Evolutionary conservation across 2,888 invertebrate genomes (phyloP).

Genomic region (Bedellia somnulentella): DNA sequence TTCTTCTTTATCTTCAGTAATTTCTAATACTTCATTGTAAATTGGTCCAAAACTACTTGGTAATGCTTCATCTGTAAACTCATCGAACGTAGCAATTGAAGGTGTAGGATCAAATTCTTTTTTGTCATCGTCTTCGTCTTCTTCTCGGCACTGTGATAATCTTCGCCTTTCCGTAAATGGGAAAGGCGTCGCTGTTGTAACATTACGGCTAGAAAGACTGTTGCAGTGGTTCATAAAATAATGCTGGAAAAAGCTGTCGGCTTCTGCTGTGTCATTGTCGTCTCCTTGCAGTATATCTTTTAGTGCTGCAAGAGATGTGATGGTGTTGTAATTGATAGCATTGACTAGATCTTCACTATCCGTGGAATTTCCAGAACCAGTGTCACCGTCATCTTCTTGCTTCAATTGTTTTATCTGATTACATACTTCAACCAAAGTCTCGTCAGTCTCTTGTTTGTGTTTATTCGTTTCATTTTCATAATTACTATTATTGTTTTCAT

Average conservation of each 20-base stretch:
- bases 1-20: conserved; percentile 7
- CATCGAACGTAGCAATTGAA: conserved; percentile 11
- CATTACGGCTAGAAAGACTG: conserved; percentile 65
- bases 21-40: conserved; percentile 1
- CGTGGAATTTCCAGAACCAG: conserved; percentile 50
- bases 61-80: not conserved
- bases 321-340: conserved; percentile 71
- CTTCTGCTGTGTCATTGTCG: conserved; percentile 56
- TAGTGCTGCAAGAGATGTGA: conserved; percentile 66
- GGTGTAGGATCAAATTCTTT: conserved; percentile 25
- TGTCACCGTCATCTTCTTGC: conserved; percentile 18
- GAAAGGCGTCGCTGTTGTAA: conserved; percentile 36
- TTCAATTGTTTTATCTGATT: conserved; percentile 20
- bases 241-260: conserved; percentile 69
- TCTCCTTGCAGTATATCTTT: conserved; percentile 68
- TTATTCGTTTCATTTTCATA: conserved; percentile 46
- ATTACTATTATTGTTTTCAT: conserved; percentile 25
- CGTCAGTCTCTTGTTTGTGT: conserved; percentile 13
- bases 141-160: conserved; percentile 80
- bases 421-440: conserved; percentile 19
- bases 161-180: conserved; percentile 65
- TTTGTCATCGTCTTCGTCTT: conserved; percentile 74
- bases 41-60: not conserved
- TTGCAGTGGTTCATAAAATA: conserved; percentile 75
- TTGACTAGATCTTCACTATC: conserved; percentile 67